Conservation (phyloP, 2,113 vertebrate genomes). For the Tachysurus fulvidraco region DNA sequence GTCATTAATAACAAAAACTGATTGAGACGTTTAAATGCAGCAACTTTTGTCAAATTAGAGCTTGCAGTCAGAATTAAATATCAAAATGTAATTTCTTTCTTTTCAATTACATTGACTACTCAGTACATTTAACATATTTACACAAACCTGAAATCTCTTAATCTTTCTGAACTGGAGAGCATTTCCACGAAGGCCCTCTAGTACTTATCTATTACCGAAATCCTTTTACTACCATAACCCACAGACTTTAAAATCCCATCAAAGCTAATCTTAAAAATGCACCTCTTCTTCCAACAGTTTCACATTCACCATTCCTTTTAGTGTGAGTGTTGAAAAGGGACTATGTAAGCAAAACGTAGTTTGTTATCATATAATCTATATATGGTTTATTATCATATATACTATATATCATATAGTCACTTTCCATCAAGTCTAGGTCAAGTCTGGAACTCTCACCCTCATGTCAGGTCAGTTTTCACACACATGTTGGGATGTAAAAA, state of each 20-base stretch:
- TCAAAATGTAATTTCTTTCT: background rate
- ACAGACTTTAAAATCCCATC: background rate
- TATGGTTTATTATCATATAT: too few species aligned
- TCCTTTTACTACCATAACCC: background rate
- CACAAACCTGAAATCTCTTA: background rate
- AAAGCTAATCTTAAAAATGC: background rate
- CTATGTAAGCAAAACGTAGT: background rate
- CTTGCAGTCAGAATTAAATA: too few species aligned
- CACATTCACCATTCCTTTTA: background rate
- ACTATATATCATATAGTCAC: too few species aligned
- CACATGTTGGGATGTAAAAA: background rate
- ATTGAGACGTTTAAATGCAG: background rate
- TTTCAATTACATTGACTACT: background rate
- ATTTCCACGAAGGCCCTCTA: background rate
- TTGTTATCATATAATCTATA: background rate
- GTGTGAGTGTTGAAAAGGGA: background rate
- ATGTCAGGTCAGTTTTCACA: background rate
- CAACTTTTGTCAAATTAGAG: background rate
- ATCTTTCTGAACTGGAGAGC: background rate
- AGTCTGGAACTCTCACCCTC: background rate
- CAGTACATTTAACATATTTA: background rate
- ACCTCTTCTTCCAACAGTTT: background rate
- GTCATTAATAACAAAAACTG: background rate
- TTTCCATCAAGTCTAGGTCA: background rate
- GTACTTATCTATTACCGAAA: background rate